A percentile compares a stretch with the other conserved stretches of the same genome.
Evolutionary conservation across 2,888 invertebrate species (phyloP).

Genomic region (Pasiphila rectangulata): DNA sequence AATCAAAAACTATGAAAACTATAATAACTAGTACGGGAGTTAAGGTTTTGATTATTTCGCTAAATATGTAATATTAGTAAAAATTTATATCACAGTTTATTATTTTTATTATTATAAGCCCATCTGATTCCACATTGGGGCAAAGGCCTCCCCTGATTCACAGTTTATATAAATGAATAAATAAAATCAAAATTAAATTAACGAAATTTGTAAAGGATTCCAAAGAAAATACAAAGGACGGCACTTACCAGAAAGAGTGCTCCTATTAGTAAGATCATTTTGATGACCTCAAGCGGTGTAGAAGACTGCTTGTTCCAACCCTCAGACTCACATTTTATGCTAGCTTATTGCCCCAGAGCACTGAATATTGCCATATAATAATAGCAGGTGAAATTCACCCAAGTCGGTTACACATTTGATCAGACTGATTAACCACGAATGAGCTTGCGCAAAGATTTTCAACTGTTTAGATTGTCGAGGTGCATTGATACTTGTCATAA

Average conservation of each 20-base stretch:
- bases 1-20: too few species aligned
- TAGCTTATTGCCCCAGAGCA: constrained; percentile 52
- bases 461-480: constrained; percentile 7
- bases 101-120: too few species aligned
- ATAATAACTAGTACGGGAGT: too few species aligned
- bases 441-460: constrained; percentile 26
- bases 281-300: constrained; percentile 50
- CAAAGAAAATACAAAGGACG: background rate
- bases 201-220: background rate
- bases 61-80: too few species aligned
- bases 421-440: constrained; percentile 29
- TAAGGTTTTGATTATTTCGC: too few species aligned
- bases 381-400: constrained; percentile 22
- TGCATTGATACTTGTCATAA: constrained; percentile 12
- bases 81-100: too few species aligned
- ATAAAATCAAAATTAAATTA: background rate
- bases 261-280: constrained; percentile 47
- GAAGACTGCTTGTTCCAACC: constrained; percentile 38
- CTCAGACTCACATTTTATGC: constrained; percentile 52
- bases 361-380: constrained; percentile 34
- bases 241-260: constrained; percentile 54
- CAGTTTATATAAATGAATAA: too few species aligned
- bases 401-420: constrained; percentile 26
- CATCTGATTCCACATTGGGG: too few species aligned
- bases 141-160: too few species aligned